Evolutionary conservation across 1,140 invertebrate species (phyloP).

Genomic region (Brachionus rubens): DNA sequence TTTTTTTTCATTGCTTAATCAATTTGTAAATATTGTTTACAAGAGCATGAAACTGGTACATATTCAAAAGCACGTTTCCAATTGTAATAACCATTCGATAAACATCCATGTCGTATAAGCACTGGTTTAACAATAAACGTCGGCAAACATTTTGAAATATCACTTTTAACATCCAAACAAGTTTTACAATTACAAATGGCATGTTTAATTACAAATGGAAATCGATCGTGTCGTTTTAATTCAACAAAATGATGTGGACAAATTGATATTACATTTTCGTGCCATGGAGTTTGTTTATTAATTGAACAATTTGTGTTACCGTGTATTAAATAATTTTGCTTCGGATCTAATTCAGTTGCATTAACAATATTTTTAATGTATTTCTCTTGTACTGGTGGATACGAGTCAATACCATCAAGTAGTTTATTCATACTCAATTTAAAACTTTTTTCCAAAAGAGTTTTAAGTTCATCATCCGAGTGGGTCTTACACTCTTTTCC

Average conservation of each 20-base stretch:
- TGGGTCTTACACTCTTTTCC: neutral
- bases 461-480: neutral
- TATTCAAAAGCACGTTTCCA: constrained; percentile 24
- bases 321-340: neutral
- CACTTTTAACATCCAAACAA: neutral
- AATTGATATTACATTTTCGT: neutral
- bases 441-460: neutral
- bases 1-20: neutral
- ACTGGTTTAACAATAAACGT: constrained; percentile 33
- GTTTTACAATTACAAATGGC: constrained; percentile 19
- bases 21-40: constrained; percentile 9
- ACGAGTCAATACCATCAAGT: neutral
- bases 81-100: neutral
- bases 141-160: constrained; percentile 1
- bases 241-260: constrained; percentile 33
- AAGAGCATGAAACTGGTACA: constrained; percentile 24
- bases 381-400: constrained; percentile 1
- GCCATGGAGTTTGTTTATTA: constrained; percentile 30
- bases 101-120: neutral
- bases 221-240: neutral
- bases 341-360: neutral
- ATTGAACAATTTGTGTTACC: constrained; percentile 6
- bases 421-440: constrained; percentile 2
- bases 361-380: neutral
- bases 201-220: constrained; percentile 11